Evolutionary conservation across 2,113 vertebrate genomes (phyloP).

Genomic region (Thinocorus orbignyianus): DNA sequence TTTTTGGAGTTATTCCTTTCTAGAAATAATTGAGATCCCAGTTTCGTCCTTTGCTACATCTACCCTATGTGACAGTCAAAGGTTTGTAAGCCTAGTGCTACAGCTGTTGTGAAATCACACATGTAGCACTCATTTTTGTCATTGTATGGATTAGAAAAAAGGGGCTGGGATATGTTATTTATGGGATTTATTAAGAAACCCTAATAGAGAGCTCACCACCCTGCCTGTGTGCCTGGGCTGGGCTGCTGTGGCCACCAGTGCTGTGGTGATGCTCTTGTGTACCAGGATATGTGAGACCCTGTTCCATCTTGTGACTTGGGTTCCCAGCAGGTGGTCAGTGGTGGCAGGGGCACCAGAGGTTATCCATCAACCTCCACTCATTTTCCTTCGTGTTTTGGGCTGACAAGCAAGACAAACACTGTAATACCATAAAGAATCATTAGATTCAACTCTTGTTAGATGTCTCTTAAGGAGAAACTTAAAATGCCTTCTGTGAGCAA

Average conservation of each 20-base stretch:
- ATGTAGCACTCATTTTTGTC: neutral
- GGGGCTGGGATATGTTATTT: neutral
- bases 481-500: neutral
- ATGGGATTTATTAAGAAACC: neutral
- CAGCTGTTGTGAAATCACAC: neutral
- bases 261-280: neutral
- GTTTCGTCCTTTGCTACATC: neutral
- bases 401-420: neutral
- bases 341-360: rapidly evolving
- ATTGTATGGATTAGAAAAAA: rapidly evolving
- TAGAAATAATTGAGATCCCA: neutral
- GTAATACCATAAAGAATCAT: rapidly evolving
- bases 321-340: rapidly evolving
- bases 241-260: neutral
- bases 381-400: neutral
- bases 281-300: rapidly evolving
- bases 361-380: rapidly evolving
- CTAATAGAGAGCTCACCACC: rapidly evolving
- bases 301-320: rapidly evolving
- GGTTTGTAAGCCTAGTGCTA: neutral
- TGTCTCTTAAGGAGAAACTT: neutral
- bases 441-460: neutral
- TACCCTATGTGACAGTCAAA: rapidly evolving
- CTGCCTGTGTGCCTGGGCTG: rapidly evolving
- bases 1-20: neutral